These are phyloP conservation scores for Corvus cornix DNA, from an alignment of 2,113 vertebrate species.

Conservation along the genomic window DNA sequence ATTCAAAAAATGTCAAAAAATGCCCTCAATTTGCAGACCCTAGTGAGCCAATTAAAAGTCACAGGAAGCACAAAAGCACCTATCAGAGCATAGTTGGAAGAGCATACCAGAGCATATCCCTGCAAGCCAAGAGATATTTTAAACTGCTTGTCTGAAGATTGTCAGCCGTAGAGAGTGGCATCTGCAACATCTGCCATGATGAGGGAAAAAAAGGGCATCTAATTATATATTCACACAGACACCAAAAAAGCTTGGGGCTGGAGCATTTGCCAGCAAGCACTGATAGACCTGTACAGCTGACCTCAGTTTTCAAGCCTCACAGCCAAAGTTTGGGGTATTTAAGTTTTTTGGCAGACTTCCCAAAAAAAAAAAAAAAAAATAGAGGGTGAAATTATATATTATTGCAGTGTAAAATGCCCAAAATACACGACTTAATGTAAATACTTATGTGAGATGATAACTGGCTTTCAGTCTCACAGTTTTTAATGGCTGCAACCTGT, in stretches of 20 bases:
- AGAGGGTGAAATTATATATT: not conserved
- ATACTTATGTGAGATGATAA: not conserved
- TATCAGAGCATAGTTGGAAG: not conserved
- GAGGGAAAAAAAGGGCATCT: accelerated
- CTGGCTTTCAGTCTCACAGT: not conserved
- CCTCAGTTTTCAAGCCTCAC: not conserved
- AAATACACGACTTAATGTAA: not conserved
- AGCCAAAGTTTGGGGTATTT: not conserved
- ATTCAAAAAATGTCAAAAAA: not conserved
- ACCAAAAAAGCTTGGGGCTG: not conserved
- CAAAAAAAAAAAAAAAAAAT: not conserved
- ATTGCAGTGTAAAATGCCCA: not conserved
- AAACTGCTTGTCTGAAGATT: not conserved
- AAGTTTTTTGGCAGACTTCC: not conserved
- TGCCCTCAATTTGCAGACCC: not conserved
- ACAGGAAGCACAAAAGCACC: not conserved
- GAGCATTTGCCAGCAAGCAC: not conserved
- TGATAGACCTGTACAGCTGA: not conserved
- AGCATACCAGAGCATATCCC: not conserved
- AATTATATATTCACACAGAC: not conserved
- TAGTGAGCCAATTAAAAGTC: not conserved
- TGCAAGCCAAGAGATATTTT: not conserved
- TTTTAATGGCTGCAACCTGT: not conserved
- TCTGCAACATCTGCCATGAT: not conserved
- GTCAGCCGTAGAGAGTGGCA: not conserved